A percentile compares a stretch with the other conserved stretches of the same genome.
Evolutionary conservation across 2,797 vertebrate genomes (phyloP).

Genomic region (Pygocentrus nattereri): DNA sequence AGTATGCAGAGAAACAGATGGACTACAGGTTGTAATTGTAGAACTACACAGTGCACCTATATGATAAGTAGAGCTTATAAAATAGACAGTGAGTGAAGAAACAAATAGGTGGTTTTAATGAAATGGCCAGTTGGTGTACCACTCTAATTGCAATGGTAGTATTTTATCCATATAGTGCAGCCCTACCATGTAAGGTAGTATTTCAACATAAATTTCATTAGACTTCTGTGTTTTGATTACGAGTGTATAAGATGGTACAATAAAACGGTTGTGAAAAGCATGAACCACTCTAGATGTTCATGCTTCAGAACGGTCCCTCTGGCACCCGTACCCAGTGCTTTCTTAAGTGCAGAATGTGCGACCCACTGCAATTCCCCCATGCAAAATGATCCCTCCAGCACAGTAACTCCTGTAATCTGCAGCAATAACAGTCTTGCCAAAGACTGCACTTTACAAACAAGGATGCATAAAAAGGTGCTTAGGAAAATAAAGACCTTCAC

Average conservation of each 20-base stretch:
- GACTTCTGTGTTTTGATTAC: neutral
- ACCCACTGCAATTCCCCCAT: constrained; percentile 45
- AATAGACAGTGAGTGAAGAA: too few relatives aligned
- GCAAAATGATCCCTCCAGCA: constrained; percentile 35
- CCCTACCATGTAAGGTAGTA: constrained; percentile 3
- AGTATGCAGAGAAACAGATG: too few relatives aligned
- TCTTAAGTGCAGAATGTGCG: constrained; percentile 50
- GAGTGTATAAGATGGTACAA: neutral
- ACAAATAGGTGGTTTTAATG: too few relatives aligned
- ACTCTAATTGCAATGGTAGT: neutral
- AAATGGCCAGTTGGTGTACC: too few relatives aligned
- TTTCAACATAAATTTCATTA: neutral
- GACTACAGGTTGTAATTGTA: too few relatives aligned
- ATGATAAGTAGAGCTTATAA: too few relatives aligned
- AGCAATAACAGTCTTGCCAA: constrained; percentile 30
- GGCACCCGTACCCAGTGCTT: constrained; percentile 13
- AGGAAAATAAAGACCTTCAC: constrained; percentile 66
- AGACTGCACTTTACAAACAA: constrained; percentile 68
- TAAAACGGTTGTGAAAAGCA: neutral
- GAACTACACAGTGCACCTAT: too few relatives aligned
- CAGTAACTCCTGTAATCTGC: constrained; percentile 26
- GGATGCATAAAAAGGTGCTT: constrained; percentile 76
- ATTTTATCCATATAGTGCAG: neutral
- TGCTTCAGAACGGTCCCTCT: constrained; percentile 1
- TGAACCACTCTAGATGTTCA: constrained; percentile 9